Percentiles rank a stretch among this genome's conserved stretches.
These are phyloP conservation scores for Athalia circularis DNA, from an alignment of 2,888 invertebrate genomes.

Conservation along the genomic window DNA sequence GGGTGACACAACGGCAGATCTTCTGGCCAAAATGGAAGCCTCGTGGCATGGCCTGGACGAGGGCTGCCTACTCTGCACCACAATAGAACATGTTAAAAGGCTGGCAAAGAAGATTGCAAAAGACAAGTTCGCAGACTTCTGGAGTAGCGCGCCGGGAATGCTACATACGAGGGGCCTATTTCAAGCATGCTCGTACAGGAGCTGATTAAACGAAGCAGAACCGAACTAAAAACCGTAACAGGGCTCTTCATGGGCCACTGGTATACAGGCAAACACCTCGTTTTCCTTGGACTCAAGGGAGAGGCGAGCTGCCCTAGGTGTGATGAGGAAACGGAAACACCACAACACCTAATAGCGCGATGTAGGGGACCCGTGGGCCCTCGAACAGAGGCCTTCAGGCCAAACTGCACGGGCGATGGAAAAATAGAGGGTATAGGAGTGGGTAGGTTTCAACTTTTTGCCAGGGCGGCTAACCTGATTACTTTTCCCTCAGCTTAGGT, in stretches of 20 bases:
- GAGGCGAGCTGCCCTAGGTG: not conserved
- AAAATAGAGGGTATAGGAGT: not conserved
- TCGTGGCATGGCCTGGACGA: too few relatives aligned
- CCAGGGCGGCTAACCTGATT: not conserved
- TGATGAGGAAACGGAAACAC: not conserved
- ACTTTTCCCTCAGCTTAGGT: not conserved
- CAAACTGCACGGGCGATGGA: not conserved
- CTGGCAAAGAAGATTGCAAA: too few relatives aligned
- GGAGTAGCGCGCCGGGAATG: too few relatives aligned
- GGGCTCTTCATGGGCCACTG: conserved; percentile 2
- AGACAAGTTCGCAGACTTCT: too few relatives aligned
- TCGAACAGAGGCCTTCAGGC: not conserved
- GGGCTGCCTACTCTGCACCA: too few relatives aligned
- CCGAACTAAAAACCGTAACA: too few relatives aligned
- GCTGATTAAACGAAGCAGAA: too few relatives aligned
- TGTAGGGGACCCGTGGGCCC: not conserved
- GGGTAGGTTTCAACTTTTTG: not conserved
- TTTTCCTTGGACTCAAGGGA: not conserved
- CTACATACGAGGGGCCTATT: too few relatives aligned
- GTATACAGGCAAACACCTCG: conserved; percentile 13
- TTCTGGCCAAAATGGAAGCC: too few relatives aligned
- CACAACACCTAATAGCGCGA: not conserved
- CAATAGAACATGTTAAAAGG: too few relatives aligned
- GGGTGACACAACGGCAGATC: too few relatives aligned
- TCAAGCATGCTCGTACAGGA: too few relatives aligned